These are phyloP conservation scores for Dryadula phaetusa DNA, from an alignment of 2,888 invertebrate species.

Conservation along the genomic window DNA sequence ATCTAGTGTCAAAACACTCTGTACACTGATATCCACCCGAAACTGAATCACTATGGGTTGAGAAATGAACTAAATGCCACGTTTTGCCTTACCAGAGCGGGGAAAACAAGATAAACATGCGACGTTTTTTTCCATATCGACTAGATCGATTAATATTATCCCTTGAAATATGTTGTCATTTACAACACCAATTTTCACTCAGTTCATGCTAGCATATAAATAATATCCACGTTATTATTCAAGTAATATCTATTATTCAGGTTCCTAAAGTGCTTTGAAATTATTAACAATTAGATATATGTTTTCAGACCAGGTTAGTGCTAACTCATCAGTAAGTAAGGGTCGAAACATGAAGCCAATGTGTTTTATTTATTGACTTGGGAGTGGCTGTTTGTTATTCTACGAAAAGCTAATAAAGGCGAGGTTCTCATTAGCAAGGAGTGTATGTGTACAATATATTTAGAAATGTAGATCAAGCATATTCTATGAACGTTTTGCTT, in stretches of 20 bases:
- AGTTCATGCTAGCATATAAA: background rate
- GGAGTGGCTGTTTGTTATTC: constrained; percentile 46
- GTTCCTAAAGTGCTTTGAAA: background rate
- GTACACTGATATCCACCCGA: too few relatives aligned
- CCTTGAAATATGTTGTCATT: too few relatives aligned
- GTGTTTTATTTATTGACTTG: constrained; percentile 51
- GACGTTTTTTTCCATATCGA: too few relatives aligned
- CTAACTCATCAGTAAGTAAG: constrained; percentile 11
- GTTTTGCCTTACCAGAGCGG: too few relatives aligned
- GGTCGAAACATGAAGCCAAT: constrained; percentile 13
- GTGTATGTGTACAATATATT: constrained; percentile 28
- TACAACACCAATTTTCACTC: too few relatives aligned
- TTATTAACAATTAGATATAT: background rate
- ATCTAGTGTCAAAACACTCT: too few relatives aligned
- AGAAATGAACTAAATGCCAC: too few relatives aligned
- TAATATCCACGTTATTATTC: background rate
- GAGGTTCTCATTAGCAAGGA: constrained; percentile 37
- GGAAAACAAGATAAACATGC: too few relatives aligned
- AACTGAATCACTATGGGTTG: too few relatives aligned
- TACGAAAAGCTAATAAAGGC: constrained; percentile 51
- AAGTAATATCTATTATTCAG: background rate
- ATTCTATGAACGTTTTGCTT: background rate
- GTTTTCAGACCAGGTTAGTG: background rate
- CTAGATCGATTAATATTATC: too few relatives aligned
- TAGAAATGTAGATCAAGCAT: constrained; percentile 13